phyloP scores from a whole-genome alignment of 2,888 invertebrate species.

The Pogonocherus hispidulus region DNA sequence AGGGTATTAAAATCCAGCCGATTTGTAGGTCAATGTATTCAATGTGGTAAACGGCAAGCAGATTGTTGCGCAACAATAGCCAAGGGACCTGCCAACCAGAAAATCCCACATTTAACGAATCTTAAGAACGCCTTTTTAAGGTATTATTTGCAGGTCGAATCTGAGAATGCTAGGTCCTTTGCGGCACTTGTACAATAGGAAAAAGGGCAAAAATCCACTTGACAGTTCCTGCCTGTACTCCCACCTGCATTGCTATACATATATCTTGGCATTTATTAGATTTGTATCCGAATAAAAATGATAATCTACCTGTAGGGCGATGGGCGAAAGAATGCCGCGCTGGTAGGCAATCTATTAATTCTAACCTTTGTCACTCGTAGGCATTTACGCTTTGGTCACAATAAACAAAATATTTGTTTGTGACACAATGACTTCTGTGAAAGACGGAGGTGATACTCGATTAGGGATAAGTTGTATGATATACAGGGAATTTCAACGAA shows the following conservation, averaged over 20 bases:
- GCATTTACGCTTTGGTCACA: neutral
- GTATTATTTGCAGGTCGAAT: neutral
- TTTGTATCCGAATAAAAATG: slow-evolving; percentile 11
- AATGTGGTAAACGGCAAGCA: too few species aligned
- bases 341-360: slow-evolving; percentile 10
- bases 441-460: too few species aligned
- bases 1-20: too few species aligned
- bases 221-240: slow-evolving; percentile 5
- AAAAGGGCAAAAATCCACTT: slow-evolving; percentile 15
- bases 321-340: neutral
- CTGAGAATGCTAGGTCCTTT: slow-evolving; percentile 6
- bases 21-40: too few species aligned
- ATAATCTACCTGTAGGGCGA: slow-evolving; percentile 22
- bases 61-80: too few species aligned
- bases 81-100: too few species aligned
- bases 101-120: neutral
- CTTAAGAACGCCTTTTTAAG: slow-evolving; percentile 11
- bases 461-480: neutral
- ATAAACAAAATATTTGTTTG: slow-evolving; percentile 5
- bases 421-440: neutral
- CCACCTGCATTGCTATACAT: slow-evolving; percentile 15
- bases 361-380: neutral
- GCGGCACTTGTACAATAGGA: slow-evolving; percentile 2
- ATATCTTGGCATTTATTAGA: neutral
- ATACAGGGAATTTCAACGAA: too few species aligned